These are phyloP conservation scores for Frankliniella intonsa DNA, from an alignment of 2,888 invertebrate genomes.

Conservation along the genomic window DNA sequence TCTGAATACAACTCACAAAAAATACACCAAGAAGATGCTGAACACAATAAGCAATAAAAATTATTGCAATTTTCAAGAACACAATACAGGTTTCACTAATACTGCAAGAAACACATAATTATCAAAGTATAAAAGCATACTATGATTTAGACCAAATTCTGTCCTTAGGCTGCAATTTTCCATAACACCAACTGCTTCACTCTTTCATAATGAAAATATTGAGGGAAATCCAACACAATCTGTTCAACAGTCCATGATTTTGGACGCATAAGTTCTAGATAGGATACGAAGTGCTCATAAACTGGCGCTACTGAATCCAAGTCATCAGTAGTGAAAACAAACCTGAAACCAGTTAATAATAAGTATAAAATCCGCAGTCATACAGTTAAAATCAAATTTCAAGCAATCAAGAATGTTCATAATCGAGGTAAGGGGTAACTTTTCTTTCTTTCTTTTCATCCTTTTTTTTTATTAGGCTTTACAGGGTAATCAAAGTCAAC, in stretches of 20 bases:
- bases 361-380: neutral
- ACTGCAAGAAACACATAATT: neutral
- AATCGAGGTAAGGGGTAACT: neutral
- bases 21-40: too few relatives aligned
- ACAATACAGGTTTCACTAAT: neutral
- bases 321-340: slow-evolving; percentile 76
- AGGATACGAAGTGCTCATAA: slow-evolving; percentile 73
- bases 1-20: too few relatives aligned
- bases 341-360: slow-evolving; percentile 48
- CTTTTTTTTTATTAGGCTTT: neutral
- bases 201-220: slow-evolving; percentile 76
- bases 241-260: slow-evolving; percentile 55
- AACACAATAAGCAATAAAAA: neutral
- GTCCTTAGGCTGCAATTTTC: slow-evolving; percentile 54
- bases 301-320: slow-evolving; percentile 80
- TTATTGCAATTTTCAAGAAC: neutral
- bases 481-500: neutral
- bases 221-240: slow-evolving; percentile 66
- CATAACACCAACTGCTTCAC: slow-evolving; percentile 71
- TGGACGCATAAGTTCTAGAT: slow-evolving; percentile 44
- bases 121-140: neutral
- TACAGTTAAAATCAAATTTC: neutral
- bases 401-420: neutral
- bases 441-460: neutral
- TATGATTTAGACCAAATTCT: neutral